Base-by-base conservation (phyloP, 2,113 vertebrate genomes). In the Gopherus flavomarginatus region DNA sequence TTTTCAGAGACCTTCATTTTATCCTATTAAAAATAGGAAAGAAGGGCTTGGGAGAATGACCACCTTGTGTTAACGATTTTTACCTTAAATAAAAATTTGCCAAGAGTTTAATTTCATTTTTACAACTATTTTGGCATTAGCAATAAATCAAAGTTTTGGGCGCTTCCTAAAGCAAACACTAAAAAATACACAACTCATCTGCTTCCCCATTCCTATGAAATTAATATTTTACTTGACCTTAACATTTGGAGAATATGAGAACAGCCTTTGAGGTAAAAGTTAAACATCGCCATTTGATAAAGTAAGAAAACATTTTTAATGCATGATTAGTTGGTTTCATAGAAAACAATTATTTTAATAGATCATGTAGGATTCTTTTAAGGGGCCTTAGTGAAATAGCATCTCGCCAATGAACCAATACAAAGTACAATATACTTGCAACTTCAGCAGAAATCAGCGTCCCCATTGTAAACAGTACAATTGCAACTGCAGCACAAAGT, bases 401-500 rank as follows among this genome's bases (percentile, higher is more conserved):
- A 77, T 65, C 88, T 91, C 85, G 79, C 90, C 38, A 95, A 94
- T 88, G 92, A 97, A 86, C 83, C 94, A 77, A 59, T 83, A 72
- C 62, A 78, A 96, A 94, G 83, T 1, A 96, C 85, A 96, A 97
- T n/a, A 82, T 80, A 82, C 59, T 87, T 94, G 95, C 91, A 95
- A 84, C 29, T 59, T 94, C 97, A 96, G 95, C 96, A 97, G 77
- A 96, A 97, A 88, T 53, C 42, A 4, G 42, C 21, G 89, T 81
- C 87, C 69, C 59, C 89, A 54, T 92, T 94, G 93, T 91, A 87
- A 95, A 87, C 77, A 49, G 72, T 6, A 77, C 31, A 92, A 78
- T 42, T 96, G 95, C 95, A 97, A 97, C 79, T 84, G 88, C 95
- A 95, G 95, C 95, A 97, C 19, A 90, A 94, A 95, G 59, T 3